A percentile compares a stretch with the other conserved stretches of the same genome.
Evolutionary conservation across 2,797 vertebrate genomes (phyloP).

Genomic region (Sebastes trivittatus): DNA sequence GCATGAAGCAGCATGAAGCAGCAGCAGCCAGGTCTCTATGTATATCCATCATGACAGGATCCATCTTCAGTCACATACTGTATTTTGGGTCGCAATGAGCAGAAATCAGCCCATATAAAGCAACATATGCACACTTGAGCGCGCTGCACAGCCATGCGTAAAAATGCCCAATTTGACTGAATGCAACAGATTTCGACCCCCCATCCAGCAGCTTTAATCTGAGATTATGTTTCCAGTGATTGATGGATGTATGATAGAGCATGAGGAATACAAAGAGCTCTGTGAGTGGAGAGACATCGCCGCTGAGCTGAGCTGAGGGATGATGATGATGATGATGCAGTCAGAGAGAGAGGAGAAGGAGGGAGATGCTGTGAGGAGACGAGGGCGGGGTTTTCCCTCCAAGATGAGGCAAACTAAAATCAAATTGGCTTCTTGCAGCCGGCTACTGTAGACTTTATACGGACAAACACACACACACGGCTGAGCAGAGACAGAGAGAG

Average conservation of each 20-base stretch:
- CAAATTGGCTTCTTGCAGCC: constrained; percentile 33
- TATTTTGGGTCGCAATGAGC: neutral
- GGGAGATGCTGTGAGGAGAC: constrained; percentile 36
- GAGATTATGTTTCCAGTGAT: constrained; percentile 23
- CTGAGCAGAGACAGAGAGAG: constrained; percentile 8
- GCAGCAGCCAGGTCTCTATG: neutral
- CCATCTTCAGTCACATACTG: neutral
- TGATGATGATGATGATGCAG: constrained; percentile 5
- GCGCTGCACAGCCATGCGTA: constrained; percentile 38
- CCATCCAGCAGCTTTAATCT: constrained; percentile 23
- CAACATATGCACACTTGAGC: constrained; percentile 14
- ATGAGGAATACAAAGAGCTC: constrained; percentile 56
- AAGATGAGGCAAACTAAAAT: constrained; percentile 62
- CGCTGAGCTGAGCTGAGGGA: constrained; percentile 41
- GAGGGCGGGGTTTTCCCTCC: constrained; percentile 75
- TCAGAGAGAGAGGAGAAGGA: neutral
- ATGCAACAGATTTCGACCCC: constrained; percentile 17
- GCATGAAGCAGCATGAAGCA: neutral
- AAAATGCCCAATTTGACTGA: constrained; percentile 20
- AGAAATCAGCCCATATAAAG: constrained; percentile 6
- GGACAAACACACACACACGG: constrained; percentile 1
- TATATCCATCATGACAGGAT: neutral
- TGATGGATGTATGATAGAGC: neutral
- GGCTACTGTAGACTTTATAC: constrained; percentile 22
- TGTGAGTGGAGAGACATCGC: constrained; percentile 70